These are phyloP conservation scores for Megalonaias nervosa DNA, from an alignment of 1,140 invertebrate genomes.

Conservation along the genomic window DNA sequence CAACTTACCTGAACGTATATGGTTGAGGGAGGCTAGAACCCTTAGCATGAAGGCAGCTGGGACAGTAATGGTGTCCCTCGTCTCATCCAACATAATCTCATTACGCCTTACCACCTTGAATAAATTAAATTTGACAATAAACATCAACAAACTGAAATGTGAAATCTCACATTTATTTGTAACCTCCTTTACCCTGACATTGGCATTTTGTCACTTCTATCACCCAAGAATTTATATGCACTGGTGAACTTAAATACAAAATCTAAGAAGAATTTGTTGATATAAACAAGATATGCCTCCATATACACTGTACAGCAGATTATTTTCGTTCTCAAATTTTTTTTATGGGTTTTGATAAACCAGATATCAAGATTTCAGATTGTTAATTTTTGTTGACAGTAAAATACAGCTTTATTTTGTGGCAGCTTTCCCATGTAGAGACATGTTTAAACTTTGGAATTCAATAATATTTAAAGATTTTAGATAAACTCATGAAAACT, in stretches of 20 bases:
- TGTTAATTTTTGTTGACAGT: no score
- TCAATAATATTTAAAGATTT: no score
- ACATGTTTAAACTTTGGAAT: no score
- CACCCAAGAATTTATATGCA: neutral
- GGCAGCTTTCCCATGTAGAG: no score
- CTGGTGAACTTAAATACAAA: neutral
- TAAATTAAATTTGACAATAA: conserved; percentile 17
- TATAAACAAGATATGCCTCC: neutral
- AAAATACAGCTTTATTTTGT: no score
- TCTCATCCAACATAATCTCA: conserved; percentile 90
- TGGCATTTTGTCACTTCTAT: neutral
- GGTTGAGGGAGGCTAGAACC: conserved; percentile 86
- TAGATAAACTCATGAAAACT: no score
- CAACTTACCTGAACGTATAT: conserved; percentile 67
- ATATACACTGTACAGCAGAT: neutral
- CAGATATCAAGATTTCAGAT: no score
- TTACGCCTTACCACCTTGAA: conserved; percentile 86
- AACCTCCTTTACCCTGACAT: neutral
- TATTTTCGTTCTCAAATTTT: no score
- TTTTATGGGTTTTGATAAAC: no score
- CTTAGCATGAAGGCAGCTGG: conserved; percentile 91
- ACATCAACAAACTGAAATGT: neutral
- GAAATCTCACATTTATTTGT: neutral
- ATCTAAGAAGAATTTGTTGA: neutral
- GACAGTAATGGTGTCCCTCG: conserved; percentile 90